Conservation (phyloP, 1,140 invertebrate species). For the Pomacea maculata region DNA sequence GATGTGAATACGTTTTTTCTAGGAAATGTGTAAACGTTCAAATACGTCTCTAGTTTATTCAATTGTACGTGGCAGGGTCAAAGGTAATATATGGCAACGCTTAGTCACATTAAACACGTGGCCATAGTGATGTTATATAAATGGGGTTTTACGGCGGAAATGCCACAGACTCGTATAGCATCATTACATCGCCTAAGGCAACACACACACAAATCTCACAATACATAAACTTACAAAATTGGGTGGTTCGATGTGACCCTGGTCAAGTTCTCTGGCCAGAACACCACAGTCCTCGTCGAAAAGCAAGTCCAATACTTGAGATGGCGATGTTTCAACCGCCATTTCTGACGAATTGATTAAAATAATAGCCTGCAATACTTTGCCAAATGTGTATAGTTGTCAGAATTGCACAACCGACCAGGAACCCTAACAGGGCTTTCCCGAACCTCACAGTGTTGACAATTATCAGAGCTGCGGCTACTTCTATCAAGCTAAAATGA, state of each 20-base stretch:
- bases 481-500: not conserved
- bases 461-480: not conserved
- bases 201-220: not conserved
- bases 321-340: slow-evolving; percentile 7
- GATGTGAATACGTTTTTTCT: too few relatives aligned
- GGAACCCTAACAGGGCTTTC: not conserved
- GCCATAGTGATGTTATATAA: too few relatives aligned
- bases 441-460: not conserved
- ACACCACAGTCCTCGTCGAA: slow-evolving; percentile 51
- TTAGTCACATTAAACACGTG: too few relatives aligned
- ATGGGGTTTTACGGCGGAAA: too few relatives aligned
- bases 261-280: slow-evolving; percentile 34
- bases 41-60: too few relatives aligned
- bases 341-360: not conserved
- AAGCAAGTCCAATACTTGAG: slow-evolving; percentile 45
- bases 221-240: slow-evolving; percentile 43
- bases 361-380: not conserved
- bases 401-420: slow-evolving; percentile 4
- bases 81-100: too few relatives aligned
- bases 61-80: too few relatives aligned
- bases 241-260: slow-evolving; percentile 25
- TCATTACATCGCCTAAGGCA: too few relatives aligned
- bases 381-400: not conserved
- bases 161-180: too few relatives aligned
- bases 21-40: too few relatives aligned